phyloP scores from a whole-genome alignment of 2,113 vertebrate genomes.

The Sterrhoptilus dennistouni region DNA sequence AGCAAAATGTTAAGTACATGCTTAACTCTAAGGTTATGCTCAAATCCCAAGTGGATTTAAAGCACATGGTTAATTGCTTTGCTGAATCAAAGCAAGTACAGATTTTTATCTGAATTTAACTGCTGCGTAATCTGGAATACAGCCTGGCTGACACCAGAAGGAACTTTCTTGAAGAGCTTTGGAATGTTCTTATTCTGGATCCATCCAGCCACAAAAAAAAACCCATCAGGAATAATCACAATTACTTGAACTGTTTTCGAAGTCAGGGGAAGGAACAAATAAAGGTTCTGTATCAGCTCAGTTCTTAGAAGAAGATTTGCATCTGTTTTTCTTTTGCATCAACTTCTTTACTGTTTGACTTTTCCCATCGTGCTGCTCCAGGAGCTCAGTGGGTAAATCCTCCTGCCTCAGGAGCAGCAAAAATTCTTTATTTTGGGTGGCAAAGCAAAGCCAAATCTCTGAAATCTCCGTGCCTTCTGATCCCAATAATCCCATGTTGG shows the following conservation, averaged over 20 bases:
- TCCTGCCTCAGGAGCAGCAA: neutral
- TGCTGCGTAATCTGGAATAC: conserved; percentile 4
- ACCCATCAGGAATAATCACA: neutral
- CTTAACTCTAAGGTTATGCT: conserved; percentile 62
- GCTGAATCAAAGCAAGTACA: conserved; percentile 53
- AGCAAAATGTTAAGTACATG: conserved; percentile 62
- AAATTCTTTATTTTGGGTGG: neutral
- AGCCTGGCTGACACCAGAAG: neutral
- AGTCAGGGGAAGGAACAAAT: neutral
- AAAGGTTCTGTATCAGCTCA: neutral
- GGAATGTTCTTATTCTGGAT: neutral
- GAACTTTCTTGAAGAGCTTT: neutral
- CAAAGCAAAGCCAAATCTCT: neutral
- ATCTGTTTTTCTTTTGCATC: neutral
- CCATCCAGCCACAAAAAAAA: neutral
- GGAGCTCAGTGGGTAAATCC: neutral
- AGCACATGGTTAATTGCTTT: conserved; percentile 58
- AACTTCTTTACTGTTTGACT: neutral
- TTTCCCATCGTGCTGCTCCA: neutral
- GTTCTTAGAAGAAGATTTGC: neutral
- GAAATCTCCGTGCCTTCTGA: neutral
- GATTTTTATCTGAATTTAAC: conserved; percentile 58
- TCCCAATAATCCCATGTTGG: neutral
- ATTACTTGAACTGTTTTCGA: neutral
- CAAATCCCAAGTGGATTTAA: conserved; percentile 57